Evolutionary conservation across 1,140 invertebrate genomes (phyloP), one percentile per base, ranked within the genome.

Genomic region (Aphidius ervi): DNA sequence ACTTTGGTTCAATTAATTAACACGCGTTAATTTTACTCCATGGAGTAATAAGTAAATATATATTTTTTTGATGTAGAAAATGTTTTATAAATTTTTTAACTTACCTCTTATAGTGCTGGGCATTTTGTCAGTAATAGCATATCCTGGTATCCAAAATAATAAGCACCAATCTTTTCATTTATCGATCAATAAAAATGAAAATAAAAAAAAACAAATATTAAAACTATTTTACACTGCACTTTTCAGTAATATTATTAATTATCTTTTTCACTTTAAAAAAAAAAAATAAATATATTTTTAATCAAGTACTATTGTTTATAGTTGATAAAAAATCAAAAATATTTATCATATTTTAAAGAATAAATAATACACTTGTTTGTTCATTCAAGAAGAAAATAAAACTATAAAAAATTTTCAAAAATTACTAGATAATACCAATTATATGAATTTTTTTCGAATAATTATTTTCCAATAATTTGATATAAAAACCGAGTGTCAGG

Each of bases 91-190:
- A 45, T 16, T 43, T n/a, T 41, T 31, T 48, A 6, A 65, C 79
- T 78, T 64, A 82, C 81, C 81, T 82, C 81, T 74, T 73, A 82
- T 82, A 59, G 81, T 82, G 70, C 81, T 82, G 65, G 81, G 80
- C 81, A 82, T 82, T 59, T 72, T 81, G 75, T 77, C 71, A 59
- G 54, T 61, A 72, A 70, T 74, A 20, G 68, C 75, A 78, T 79
- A 76, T 76, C 76, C 75, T 70, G 68, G 61, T 76, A 72, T 74
- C 69, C 74, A 72, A 67, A 63, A 63, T 61, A 23, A 50, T 53
- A 57, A 52, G 5, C 61, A 57, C 42, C 23, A 55, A 46, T 47
- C 20, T 60, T 55, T 39, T 7, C 49, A 16, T 16, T 16, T 16
- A 16, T 16, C 16, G 16, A 16, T 16, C 16, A 16, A 16, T 16